phyloP scores from a whole-genome alignment of 2,113 vertebrate species.

The Opisthocomus hoazin region DNA sequence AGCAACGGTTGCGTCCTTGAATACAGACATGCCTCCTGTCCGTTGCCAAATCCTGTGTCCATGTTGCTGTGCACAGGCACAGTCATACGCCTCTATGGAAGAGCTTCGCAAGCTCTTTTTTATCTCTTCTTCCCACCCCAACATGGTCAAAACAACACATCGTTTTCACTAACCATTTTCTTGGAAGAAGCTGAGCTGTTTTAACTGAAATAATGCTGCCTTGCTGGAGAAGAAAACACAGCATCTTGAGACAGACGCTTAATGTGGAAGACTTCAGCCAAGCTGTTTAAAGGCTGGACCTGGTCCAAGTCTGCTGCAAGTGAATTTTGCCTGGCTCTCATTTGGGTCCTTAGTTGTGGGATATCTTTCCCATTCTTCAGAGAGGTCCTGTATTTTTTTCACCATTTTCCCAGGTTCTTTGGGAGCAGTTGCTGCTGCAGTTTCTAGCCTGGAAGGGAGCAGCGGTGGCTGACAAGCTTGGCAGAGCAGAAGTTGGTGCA shows the following conservation, averaged over 20 bases:
- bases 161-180: background rate
- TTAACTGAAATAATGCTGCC: background rate
- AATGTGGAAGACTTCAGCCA: background rate
- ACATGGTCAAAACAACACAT: background rate
- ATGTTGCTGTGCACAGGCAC: accelerated
- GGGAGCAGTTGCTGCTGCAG: background rate
- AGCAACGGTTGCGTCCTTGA: background rate
- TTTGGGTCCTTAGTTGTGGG: background rate
- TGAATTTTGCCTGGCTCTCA: background rate
- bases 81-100: background rate
- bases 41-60: background rate
- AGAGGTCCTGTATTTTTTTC: background rate
- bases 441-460: slow-evolving; percentile 40
- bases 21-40: background rate
- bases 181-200: slow-evolving; percentile 33
- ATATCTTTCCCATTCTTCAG: background rate
- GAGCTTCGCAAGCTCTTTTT: background rate
- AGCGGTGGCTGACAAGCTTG: background rate
- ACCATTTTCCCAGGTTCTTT: background rate
- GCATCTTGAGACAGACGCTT: background rate
- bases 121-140: background rate
- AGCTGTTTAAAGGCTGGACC: background rate
- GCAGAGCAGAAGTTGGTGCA: background rate
- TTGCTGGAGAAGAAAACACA: background rate
- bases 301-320: background rate